Evolutionary conservation across 2,797 vertebrate species (phyloP).

Genomic region (Limosa lapponica): DNA sequence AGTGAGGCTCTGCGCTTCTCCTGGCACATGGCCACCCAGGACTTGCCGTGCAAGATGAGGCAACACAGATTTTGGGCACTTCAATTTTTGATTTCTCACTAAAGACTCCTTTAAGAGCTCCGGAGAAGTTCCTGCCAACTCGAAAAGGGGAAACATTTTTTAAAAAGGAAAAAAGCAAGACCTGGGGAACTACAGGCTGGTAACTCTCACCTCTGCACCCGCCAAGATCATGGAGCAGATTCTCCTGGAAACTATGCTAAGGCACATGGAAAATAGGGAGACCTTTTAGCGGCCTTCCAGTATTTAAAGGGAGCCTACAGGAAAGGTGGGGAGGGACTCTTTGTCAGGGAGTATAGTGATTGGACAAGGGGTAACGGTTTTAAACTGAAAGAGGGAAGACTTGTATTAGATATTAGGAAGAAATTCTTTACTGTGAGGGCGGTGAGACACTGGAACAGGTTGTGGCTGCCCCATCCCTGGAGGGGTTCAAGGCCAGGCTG

Average conservation of each 20-base stretch:
- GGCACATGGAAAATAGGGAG: neutral
- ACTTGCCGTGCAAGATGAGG: neutral
- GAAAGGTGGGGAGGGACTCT: neutral
- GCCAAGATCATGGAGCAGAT: neutral
- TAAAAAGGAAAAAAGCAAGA: neutral
- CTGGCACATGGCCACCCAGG: fast-evolving
- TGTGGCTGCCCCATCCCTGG: neutral
- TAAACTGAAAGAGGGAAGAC: neutral
- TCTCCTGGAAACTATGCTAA: neutral
- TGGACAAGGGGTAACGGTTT: neutral
- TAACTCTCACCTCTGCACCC: neutral
- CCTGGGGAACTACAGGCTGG: no score
- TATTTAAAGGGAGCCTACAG: neutral
- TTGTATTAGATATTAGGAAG: neutral
- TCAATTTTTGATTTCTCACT: neutral
- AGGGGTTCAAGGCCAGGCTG: neutral
- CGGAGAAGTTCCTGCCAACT: neutral
- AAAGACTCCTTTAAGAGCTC: neutral
- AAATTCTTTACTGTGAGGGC: neutral
- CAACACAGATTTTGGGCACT: neutral
- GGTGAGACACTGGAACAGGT: neutral
- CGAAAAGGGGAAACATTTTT: neutral
- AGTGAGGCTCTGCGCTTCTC: neutral
- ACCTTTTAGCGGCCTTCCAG: neutral
- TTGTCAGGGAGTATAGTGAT: neutral